Evolutionary conservation across 2,113 vertebrate species (phyloP), one percentile per base, ranked within the genome.

Genomic region (Clarias macrocephalus): DNA sequence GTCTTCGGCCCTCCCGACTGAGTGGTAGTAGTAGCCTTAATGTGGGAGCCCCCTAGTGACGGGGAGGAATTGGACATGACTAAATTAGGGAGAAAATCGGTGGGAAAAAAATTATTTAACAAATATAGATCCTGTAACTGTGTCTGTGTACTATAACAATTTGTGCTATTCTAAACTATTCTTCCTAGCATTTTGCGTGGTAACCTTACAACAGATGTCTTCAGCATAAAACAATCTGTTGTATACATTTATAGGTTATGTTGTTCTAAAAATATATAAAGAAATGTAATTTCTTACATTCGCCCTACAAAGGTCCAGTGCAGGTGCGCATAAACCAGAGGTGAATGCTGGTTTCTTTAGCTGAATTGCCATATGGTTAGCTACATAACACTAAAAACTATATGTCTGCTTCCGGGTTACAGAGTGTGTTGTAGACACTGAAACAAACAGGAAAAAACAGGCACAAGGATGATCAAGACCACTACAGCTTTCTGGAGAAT

Each of bases 401-500:
- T 3, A 21, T 73, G 72, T 76, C 23, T 76, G 73, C 25, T 77
- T 56, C 28, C 1, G 12, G 42, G 1, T 54, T 54, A 56, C 54
- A 77, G 75, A 57, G 76, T 8, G 25, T 56, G n/a, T 11, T 57
- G 76, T 57, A 5, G 73, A 76, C 21, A 5, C 48, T 0, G 54
- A 79, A 6, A 30, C 76, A 48, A 48, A 57, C 15, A 5, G 57
- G 76, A 79, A 19, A 80, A 33, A 80, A 59, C n/a, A 80, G 18
- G 28, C 8, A 56, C 54, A 59, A 59, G 54, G 54, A 19, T 80
- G 76, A 28, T 30, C n/a, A 57, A 30, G 76, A 80, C 54, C 76
- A 57, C 54, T 80, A 80, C 54, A 59, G 76, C 16, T 80, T 80
- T 18, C n/a, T 80, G 28, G 76, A 59, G 54, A 80, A 80, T 59